These are phyloP conservation scores for Erynnis tages DNA, from an alignment of 2,888 invertebrate species.

Conservation along the genomic window DNA sequence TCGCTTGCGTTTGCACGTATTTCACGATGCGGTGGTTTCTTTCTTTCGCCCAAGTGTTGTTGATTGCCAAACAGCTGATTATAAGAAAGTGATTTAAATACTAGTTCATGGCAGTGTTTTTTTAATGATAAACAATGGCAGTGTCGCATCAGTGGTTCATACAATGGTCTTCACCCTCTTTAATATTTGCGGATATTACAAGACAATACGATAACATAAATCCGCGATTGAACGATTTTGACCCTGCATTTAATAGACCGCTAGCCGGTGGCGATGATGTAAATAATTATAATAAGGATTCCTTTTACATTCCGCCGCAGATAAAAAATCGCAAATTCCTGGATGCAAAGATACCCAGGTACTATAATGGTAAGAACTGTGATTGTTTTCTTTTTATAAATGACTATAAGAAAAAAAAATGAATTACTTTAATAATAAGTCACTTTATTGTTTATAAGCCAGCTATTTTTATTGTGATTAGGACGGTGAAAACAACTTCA, in stretches of 20 bases:
- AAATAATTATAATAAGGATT: conserved; percentile 17
- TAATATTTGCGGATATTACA: conserved; percentile 60
- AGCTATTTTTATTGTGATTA: no score
- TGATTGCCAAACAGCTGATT: not conserved
- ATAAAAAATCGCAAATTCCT: conserved; percentile 2
- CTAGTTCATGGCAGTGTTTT: conserved; percentile 21
- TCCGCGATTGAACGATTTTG: conserved; percentile 45
- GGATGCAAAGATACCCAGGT: not conserved
- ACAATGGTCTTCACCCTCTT: conserved; percentile 69
- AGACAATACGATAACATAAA: conserved; percentile 55
- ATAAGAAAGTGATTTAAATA: not conserved
- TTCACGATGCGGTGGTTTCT: conserved; percentile 42
- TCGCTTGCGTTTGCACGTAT: conserved; percentile 52
- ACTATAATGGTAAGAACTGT: conserved; percentile 12
- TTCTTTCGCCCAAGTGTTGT: not conserved
- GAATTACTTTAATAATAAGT: no score
- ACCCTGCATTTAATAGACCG: conserved; percentile 20
- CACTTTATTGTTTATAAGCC: no score
- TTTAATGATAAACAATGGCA: conserved; percentile 51
- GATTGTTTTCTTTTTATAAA: not conserved
- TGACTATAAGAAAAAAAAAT: no score
- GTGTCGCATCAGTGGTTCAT: conserved; percentile 77
- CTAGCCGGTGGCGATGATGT: conserved; percentile 8
- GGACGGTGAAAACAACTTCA: no score
- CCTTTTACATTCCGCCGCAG: conserved; percentile 3